These are phyloP conservation scores for Barypeithes pellucidus DNA, from an alignment of 2,888 invertebrate species.

Conservation along the genomic window DNA sequence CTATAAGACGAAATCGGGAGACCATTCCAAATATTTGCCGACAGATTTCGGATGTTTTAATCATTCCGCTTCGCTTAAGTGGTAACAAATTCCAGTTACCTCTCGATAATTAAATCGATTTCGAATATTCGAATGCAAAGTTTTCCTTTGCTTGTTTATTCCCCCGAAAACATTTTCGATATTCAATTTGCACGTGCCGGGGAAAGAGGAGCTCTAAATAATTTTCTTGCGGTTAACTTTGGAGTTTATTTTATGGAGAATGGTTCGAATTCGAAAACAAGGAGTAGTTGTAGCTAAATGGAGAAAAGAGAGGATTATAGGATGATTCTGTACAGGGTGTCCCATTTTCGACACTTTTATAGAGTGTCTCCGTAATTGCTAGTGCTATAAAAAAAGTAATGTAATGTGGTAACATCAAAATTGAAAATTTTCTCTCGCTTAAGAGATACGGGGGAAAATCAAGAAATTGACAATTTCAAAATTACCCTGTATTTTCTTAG, in stretches of 20 bases:
- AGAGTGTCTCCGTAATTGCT: no score
- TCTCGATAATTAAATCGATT: constrained; percentile 28
- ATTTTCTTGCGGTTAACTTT: not conserved
- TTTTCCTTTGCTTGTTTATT: constrained; percentile 7
- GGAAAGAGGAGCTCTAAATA: not conserved
- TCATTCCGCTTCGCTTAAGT: not conserved
- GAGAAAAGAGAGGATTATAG: no score
- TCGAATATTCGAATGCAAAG: constrained; percentile 13
- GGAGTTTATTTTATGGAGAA: constrained; percentile 1
- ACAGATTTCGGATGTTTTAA: not conserved
- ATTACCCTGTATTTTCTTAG: no score
- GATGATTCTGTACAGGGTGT: no score
- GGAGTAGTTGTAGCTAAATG: no score
- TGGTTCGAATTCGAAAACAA: not conserved
- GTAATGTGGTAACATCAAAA: no score
- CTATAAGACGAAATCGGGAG: not conserved
- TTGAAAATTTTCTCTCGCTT: no score
- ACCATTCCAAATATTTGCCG: not conserved
- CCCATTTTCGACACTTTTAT: no score
- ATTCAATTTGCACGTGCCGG: constrained; percentile 26
- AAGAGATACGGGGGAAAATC: no score
- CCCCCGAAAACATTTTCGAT: constrained; percentile 17
- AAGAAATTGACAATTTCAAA: no score
- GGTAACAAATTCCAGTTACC: constrained; percentile 5
- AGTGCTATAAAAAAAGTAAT: no score